Conservation (phyloP, 2,113 vertebrate genomes). For the Brachyistius frenatus region DNA sequence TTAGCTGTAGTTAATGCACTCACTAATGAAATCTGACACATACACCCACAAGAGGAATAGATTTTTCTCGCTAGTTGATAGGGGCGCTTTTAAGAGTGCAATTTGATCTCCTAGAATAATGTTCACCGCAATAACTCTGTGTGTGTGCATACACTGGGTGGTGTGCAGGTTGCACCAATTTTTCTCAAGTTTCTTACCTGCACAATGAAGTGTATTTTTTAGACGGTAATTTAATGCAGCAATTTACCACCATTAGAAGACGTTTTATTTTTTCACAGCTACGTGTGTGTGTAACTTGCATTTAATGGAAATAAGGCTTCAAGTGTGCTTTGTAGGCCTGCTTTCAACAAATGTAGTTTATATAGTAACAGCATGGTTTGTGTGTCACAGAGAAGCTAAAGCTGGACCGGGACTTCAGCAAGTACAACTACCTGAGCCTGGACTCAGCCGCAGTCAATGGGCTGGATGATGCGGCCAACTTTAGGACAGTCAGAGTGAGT, state of each 20-base stretch:
- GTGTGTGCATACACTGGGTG: background rate
- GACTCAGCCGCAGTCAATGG: constrained; percentile 94
- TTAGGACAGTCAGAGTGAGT: constrained; percentile 93
- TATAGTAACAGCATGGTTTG: constrained; percentile 38
- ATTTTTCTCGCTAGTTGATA: constrained; percentile 61
- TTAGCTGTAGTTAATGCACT: constrained; percentile 60
- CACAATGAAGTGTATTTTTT: background rate
- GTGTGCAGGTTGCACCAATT: constrained; percentile 8
- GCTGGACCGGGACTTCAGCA: constrained; percentile 93
- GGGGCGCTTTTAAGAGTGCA: constrained; percentile 49
- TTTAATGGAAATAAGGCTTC: constrained; percentile 31
- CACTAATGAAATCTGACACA: constrained; percentile 72
- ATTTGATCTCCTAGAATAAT: constrained; percentile 58
- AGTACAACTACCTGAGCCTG: constrained; percentile 96
- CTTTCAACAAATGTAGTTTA: background rate
- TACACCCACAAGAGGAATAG: constrained; percentile 61
- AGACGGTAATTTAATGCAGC: background rate
- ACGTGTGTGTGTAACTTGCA: background rate
- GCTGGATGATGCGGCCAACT: constrained; percentile 94
- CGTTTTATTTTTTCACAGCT: too few species aligned
- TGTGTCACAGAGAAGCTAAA: constrained; percentile 90
- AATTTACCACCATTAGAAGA: too few species aligned
- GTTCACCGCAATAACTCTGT: constrained; percentile 33
- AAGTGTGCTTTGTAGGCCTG: background rate
- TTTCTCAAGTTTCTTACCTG: background rate